These are phyloP conservation scores for Euphydryas editha DNA, from an alignment of 2,888 invertebrate species.

Conservation along the genomic window DNA sequence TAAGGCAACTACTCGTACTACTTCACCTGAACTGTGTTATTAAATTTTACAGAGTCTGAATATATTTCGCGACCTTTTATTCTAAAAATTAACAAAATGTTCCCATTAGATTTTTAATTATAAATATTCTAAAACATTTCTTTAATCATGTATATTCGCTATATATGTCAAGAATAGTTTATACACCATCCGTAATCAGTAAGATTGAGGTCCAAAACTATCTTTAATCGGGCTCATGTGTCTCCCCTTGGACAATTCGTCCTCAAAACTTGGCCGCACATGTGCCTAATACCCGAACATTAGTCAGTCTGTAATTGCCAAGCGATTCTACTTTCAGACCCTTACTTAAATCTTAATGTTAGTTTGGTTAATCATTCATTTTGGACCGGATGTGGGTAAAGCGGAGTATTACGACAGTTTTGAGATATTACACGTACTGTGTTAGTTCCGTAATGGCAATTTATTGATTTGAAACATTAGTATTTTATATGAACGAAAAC, in stretches of 20 bases:
- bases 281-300: conserved; percentile 81
- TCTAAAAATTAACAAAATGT: too few species aligned
- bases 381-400: conserved; percentile 30
- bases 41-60: too few species aligned
- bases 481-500: not conserved
- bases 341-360: conserved; percentile 80
- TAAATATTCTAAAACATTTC: too few species aligned
- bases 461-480: not conserved
- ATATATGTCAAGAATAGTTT: not conserved
- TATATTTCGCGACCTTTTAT: too few species aligned
- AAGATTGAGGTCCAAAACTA: conserved; percentile 35
- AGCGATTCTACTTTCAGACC: conserved; percentile 79
- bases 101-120: too few species aligned
- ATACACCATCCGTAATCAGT: conserved; percentile 1
- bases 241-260: conserved; percentile 39
- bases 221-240: conserved; percentile 39
- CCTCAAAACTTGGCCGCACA: conserved; percentile 69
- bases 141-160: too few species aligned
- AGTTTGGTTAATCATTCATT: conserved; percentile 59
- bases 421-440: conserved; percentile 14
- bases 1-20: too few species aligned
- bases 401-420: conserved; percentile 12
- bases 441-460: not conserved
- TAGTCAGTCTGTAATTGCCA: conserved; percentile 82
- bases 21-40: too few species aligned